Percentiles rank a stretch among this genome's conserved stretches.
Evolutionary conservation across 2,113 vertebrate species (phyloP).

Genomic region (Balaeniceps rex): DNA sequence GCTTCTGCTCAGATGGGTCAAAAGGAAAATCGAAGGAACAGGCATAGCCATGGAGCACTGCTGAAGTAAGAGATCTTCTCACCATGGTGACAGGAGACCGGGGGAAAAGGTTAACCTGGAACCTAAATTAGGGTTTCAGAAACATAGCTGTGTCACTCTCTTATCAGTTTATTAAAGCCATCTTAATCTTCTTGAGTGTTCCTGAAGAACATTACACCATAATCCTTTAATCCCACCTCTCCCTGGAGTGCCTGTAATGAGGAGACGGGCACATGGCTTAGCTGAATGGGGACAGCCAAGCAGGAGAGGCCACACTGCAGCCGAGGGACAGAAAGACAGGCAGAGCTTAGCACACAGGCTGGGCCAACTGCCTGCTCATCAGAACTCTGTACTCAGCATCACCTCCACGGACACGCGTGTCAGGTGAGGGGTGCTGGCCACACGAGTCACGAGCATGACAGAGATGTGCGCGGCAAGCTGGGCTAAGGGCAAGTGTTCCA

Average conservation of each 20-base stretch:
- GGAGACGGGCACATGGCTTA: constrained; percentile 45
- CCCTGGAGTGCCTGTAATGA: constrained; percentile 59
- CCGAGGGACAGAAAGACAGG: not conserved
- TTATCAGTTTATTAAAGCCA: constrained; percentile 66
- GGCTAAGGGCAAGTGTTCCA: not conserved
- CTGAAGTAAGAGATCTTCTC: not conserved
- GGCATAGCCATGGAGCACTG: not conserved
- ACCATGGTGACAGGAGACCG: not conserved
- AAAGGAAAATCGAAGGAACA: not conserved
- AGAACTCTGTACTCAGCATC: not conserved
- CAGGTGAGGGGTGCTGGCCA: not conserved
- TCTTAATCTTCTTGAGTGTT: constrained; percentile 61
- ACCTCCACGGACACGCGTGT: fast-evolving
- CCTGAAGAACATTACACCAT: constrained; percentile 65
- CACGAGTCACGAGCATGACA: fast-evolving
- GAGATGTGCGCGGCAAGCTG: fast-evolving
- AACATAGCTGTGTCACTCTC: constrained; percentile 18
- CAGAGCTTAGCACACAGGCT: not conserved
- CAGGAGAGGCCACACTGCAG: not conserved
- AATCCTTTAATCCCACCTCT: constrained; percentile 70
- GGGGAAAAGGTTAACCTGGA: constrained; percentile 41
- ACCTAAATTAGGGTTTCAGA: constrained; percentile 53
- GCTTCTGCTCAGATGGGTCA: not conserved
- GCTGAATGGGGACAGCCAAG: constrained; percentile 45
- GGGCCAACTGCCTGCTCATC: not conserved